Conservation (phyloP, 2,888 invertebrate genomes). For the Chironomus riparius region DNA sequence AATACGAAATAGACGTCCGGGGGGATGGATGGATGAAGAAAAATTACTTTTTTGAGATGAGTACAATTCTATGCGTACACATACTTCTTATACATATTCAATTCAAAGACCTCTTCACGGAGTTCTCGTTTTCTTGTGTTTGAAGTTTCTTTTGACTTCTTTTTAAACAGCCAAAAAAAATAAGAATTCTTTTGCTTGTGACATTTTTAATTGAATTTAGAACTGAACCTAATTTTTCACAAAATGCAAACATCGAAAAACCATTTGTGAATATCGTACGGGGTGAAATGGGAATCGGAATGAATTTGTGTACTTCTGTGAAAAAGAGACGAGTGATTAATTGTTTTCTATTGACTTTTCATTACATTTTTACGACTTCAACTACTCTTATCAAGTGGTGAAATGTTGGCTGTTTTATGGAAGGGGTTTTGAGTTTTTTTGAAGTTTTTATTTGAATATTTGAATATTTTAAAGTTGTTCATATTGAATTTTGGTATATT, state of each 20-base stretch:
- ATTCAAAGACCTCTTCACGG: not conserved
- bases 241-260: not conserved
- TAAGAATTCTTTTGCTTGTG: not conserved
- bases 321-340: slow-evolving; percentile 15
- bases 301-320: too few species aligned
- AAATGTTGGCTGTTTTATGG: not conserved
- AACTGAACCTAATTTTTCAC: slow-evolving; percentile 22
- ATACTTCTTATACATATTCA: not conserved
- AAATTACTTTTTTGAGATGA: slow-evolving; percentile 15
- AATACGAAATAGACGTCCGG: slow-evolving; percentile 10
- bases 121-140: not conserved
- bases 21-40: slow-evolving; percentile 20
- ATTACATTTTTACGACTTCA: slow-evolving; percentile 3
- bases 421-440: too few species aligned
- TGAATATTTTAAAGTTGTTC: not conserved
- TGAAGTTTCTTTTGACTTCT: not conserved
- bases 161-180: not conserved
- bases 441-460: not conserved
- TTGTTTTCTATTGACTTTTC: slow-evolving; percentile 24
- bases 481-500: too few species aligned
- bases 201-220: slow-evolving; percentile 27
- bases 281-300: not conserved
- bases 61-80: not conserved
- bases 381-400: not conserved
- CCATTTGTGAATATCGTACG: not conserved